Base-by-base conservation (phyloP, 2,888 invertebrate species). In the Xylota segnis region DNA sequence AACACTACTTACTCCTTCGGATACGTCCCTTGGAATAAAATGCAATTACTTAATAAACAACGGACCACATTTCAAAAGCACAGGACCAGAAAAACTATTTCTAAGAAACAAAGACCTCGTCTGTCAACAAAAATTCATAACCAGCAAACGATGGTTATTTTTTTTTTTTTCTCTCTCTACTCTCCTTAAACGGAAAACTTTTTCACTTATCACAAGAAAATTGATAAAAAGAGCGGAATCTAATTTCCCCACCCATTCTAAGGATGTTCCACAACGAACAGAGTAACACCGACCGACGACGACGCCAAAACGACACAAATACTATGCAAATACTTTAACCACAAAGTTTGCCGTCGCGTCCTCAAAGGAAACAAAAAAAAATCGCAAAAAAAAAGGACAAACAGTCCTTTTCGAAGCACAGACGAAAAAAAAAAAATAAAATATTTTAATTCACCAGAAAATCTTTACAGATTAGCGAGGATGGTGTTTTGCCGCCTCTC, bases 181-280 rank as follows among this genome's bases (percentile, higher is more conserved):
- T 23, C 23, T 23, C 23, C 18, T 58, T 65, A 61, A 81, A 66
- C 59, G 59, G 54, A 71, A 86, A 86, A 86, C 66, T 86, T 86
- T 86, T 86, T 82, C 86, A 86, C 86, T 86, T 86, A 86, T 82
- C 76, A 72, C 72, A 86, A 77, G 82, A 77, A 86, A 86, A 82
- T 86, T 86, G 82, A 76, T 82, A 82, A 86, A 70, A 78, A 59
- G 27, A 66, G 54, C 66, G 61, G 71, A 68, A 86, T 82, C 76
- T 61, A 86, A 72, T 79, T 78, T 77, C 68, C 43, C 63, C 32
- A 27, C 29, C 50, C 50, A 58, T 56, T 63, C 43, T 3, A 29
- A 27, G 58, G 37, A 63, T 68, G 23, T 54, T 16, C 32, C 16
- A 68, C 23, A n/a, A n/a, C n/a, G 14, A 34, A 45, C 54, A 61